Evolutionary conservation across 1,140 invertebrate species (phyloP).

Genomic region (Papilio polyxenes): DNA sequence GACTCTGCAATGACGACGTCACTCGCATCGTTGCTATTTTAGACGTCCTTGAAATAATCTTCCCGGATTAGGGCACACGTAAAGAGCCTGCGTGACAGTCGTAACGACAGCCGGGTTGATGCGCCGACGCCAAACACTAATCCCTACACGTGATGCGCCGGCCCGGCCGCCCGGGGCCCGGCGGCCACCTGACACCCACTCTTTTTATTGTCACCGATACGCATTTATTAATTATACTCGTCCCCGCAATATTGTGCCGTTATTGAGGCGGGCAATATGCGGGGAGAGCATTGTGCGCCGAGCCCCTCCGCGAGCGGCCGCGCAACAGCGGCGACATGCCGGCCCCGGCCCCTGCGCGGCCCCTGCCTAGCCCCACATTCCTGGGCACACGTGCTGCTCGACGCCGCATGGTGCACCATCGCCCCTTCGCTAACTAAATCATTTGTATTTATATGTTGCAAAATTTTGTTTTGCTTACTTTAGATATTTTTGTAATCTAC

Average conservation of each 20-base stretch:
- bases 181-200: constrained; percentile 45
- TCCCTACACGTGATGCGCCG: not conserved
- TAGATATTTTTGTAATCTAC: not conserved
- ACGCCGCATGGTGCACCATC: constrained; percentile 30
- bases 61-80: too few relatives aligned
- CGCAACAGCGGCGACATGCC: constrained; percentile 17
- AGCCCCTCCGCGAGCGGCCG: constrained; percentile 44
- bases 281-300: constrained; percentile 53
- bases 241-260: constrained; percentile 61
- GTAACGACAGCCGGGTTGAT: too few relatives aligned
- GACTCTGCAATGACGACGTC: too few relatives aligned
- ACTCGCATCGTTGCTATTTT: too few relatives aligned
- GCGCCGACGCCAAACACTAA: not conserved
- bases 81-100: too few relatives aligned
- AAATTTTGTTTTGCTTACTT: constrained; percentile 9
- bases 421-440: constrained; percentile 44
- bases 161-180: not conserved
- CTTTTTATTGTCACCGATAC: constrained; percentile 51
- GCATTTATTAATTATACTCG: constrained; percentile 62
- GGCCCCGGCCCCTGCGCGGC: constrained; percentile 38
- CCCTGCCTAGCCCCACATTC: constrained; percentile 54
- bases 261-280: constrained; percentile 63
- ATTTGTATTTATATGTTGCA: constrained; percentile 44
- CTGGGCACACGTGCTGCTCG: constrained; percentile 63
- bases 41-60: constrained; percentile 31